A percentile compares a stretch with the other conserved stretches of the same genome.
Conservation (phyloP, 2,113 vertebrate species). For the Electrona antarctica region DNA sequence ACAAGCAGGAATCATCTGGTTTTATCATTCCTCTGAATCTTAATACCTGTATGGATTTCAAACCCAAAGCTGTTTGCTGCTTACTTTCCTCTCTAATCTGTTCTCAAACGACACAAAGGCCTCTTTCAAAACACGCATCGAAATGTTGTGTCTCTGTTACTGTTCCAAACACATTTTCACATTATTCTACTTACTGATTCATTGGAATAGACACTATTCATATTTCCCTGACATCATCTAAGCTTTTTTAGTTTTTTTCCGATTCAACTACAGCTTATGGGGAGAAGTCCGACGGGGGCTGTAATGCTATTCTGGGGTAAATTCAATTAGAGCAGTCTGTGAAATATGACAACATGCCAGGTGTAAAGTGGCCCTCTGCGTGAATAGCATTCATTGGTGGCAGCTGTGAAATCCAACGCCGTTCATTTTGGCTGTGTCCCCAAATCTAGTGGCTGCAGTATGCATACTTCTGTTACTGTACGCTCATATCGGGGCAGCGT, state of each 20-base stretch:
- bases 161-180: no score
- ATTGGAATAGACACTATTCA: neutral
- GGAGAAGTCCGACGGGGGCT: slow-evolving; percentile 64
- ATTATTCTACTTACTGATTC: no score
- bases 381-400: slow-evolving; percentile 64
- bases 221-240: slow-evolving; percentile 24
- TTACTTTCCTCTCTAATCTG: slow-evolving; percentile 65
- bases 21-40: slow-evolving; percentile 71
- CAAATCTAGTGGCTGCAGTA: slow-evolving; percentile 50
- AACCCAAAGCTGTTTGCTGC: slow-evolving; percentile 70
- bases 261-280: slow-evolving; percentile 49
- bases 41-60: slow-evolving; percentile 74
- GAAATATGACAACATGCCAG: slow-evolving; percentile 76
- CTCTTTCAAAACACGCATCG: slow-evolving; percentile 54
- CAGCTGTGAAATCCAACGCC: slow-evolving; percentile 61
- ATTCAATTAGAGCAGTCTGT: slow-evolving; percentile 73
- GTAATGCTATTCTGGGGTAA: slow-evolving; percentile 76
- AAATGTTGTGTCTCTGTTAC: slow-evolving; percentile 12
- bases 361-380: slow-evolving; percentile 66
- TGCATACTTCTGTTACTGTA: slow-evolving; percentile 5
- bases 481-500: slow-evolving; percentile 25
- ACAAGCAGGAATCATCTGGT: slow-evolving; percentile 51
- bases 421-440: slow-evolving; percentile 54
- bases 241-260: slow-evolving; percentile 26
- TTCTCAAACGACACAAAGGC: slow-evolving; percentile 60